Evolutionary conservation across 2,797 vertebrate species (phyloP), one percentile per base, ranked within the genome.

Genomic region (Urophycis tenuis): DNA sequence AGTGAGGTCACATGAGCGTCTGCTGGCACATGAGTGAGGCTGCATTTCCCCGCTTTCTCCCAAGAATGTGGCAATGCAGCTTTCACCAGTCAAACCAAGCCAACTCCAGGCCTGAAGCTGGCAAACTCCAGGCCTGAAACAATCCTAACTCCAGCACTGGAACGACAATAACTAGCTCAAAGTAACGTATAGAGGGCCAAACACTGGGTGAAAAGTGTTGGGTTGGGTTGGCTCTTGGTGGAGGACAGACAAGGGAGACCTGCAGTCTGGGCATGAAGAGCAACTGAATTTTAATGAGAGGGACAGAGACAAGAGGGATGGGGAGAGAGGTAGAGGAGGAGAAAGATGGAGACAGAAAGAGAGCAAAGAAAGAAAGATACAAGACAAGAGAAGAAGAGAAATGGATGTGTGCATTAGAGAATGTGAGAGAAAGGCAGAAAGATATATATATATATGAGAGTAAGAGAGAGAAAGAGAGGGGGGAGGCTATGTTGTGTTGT

Each of bases 1-100:
- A 89, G 39, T 81, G 71, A 81, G 81, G 83, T 92, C 92, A 94
- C 91, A 87, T 92, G 92, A 91, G 87, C 71, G 80, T 74, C 53
- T 81, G 82, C 88, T 88, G 86, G 88, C 85, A 86, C 81, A 80
- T 81, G 74, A 78, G 82, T 90, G 84, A 78, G 86, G 84, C 84
- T 84, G 86, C 67, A 87, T 81, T 87, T 84, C 85, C 79, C 83
- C 77, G 87, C 83, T 83, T 87, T 84, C 85, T 78, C 78, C 81
- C 75, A 83, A 85, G 80, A 92, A 88, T 83, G 83, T 81, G 77
- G 85, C 89, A 85, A 86, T 85, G 84, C 81, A 84, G 77, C 8
- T 83, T 79, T 70, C 25, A 70, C 10, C 25, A 70, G 67, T 60
- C 19, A 31, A 70, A 77, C 80, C 78, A 75, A 77, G 72, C 80